phyloP scores from a whole-genome alignment of 92 coral and sea anemone species.

The Zoanthus sociatus region DNA sequence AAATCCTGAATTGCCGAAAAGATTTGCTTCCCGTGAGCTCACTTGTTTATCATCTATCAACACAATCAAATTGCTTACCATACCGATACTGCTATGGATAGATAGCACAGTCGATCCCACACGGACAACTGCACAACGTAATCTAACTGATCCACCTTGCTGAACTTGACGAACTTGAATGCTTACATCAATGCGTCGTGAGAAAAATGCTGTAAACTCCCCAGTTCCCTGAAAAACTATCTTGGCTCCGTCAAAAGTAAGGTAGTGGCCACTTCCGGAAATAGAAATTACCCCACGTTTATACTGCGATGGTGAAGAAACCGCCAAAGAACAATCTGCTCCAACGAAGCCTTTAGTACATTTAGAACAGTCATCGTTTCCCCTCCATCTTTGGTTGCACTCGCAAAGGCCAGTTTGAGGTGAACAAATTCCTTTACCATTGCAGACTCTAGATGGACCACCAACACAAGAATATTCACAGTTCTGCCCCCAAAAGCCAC shows the following conservation, averaged over 20 bases:
- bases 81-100: constrained; percentile 61
- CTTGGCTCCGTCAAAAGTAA: constrained; percentile 64
- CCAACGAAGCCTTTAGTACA: constrained; percentile 68
- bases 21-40: constrained; percentile 36
- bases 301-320: constrained; percentile 28
- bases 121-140: constrained; percentile 62
- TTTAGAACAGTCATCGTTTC: constrained; percentile 52
- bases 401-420: constrained; percentile 66
- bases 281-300: constrained; percentile 51
- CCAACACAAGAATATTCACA: constrained; percentile 65
- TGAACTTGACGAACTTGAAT: constrained; percentile 67
- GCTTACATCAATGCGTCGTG: constrained; percentile 52
- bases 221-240: constrained; percentile 56
- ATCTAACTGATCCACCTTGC: constrained; percentile 57
- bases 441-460: constrained; percentile 60
- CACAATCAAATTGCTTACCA: constrained; percentile 33
- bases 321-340: constrained; percentile 68
- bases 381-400: constrained; percentile 66
- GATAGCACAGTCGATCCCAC: constrained; percentile 27
- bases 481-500: constrained; percentile 62
- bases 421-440: constrained; percentile 66
- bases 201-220: constrained; percentile 63
- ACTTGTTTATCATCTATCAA: constrained; percentile 47
- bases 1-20: constrained; percentile 56
- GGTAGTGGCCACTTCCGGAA: constrained; percentile 67